Evolutionary conservation across 2,888 invertebrate genomes (phyloP), one percentile per base, ranked within the genome.

Genomic region (Stegophylla sp.): DNA sequence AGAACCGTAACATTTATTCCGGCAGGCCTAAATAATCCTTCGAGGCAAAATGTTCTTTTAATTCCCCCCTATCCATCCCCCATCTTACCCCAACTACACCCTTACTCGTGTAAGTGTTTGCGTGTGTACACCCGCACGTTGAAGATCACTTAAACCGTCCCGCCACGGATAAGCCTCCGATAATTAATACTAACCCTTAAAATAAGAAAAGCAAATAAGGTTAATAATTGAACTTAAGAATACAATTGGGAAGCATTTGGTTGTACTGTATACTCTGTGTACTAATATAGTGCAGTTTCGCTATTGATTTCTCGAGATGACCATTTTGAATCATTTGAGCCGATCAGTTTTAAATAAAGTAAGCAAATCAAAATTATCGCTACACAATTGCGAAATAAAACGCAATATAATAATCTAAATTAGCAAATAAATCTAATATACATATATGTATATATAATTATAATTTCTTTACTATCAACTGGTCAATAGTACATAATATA

Each of bases 101-200:
- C 26, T n/a, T 15, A 23, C 26, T 43, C 28, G 28, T 15, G 45
- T 74, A 15, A 34, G 64, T 64, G 41, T 13, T 51, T 20, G 67
- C 45, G 20, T 66, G 53, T 69, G 28, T 48, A 43, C 43, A 15
- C 53, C 48, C 61, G 67, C 53, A 66, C 75, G 64, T 64, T 66
- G 67, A 61, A 79, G 79, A 79, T 61, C 69, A 71, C 79, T 69
- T 71, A 77, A 77, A 77, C 69, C 77, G 48, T 69, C 28, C 69
- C 59, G 56, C 66, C 69, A 53, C 23, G 61, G 79, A 71, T 79
- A 79, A 79, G 59, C 71, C 69, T 23, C 61, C 79, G 51, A 79
- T 79, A 79, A 79, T 79, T 79, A 79, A 79, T 79, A 79, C 69
- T 71, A 79, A 79, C 71, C 77, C 77, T 77, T 71, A 63, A 71